These are phyloP conservation scores for Amphiprion clarkii DNA, from an alignment of 2,797 vertebrate species.

Conservation along the genomic window DNA sequence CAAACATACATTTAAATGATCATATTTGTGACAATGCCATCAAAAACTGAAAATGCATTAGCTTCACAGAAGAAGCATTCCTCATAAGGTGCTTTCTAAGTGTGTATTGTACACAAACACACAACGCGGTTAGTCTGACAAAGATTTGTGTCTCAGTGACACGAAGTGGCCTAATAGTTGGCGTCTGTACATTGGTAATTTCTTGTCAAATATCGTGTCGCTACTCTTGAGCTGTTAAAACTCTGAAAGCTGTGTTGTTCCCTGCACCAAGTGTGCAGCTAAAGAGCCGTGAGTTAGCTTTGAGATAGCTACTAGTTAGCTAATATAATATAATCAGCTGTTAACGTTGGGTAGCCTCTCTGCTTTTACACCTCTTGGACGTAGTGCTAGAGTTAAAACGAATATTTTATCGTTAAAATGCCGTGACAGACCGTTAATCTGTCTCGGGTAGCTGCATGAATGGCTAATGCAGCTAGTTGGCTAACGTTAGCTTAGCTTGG, in stretches of 20 bases:
- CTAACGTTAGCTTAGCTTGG: slow-evolving; percentile 67
- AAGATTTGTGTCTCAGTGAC: too few relatives aligned
- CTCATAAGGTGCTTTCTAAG: too few relatives aligned
- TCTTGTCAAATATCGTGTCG: background rate
- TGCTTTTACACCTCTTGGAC: background rate
- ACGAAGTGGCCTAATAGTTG: too few relatives aligned
- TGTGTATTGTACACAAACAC: too few relatives aligned
- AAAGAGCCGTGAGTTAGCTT: slow-evolving; percentile 16
- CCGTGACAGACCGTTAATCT: background rate
- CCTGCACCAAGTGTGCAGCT: slow-evolving; percentile 9
- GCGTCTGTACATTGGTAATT: background rate
- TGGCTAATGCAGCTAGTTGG: slow-evolving; percentile 31
- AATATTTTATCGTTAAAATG: background rate
- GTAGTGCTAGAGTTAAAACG: accelerated
- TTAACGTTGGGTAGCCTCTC: too few relatives aligned
- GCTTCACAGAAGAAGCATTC: too few relatives aligned
- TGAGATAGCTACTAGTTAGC: background rate
- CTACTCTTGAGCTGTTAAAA: background rate
- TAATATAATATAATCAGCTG: background rate
- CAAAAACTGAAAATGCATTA: too few relatives aligned
- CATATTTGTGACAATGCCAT: too few relatives aligned
- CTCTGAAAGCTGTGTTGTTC: background rate
- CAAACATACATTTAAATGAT: too few relatives aligned
- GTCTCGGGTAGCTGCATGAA: background rate
- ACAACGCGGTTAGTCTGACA: too few relatives aligned